These are phyloP conservation scores for Eurystomus glaucurus DNA, from an alignment of 2,797 vertebrate species.

Conservation along the genomic window DNA sequence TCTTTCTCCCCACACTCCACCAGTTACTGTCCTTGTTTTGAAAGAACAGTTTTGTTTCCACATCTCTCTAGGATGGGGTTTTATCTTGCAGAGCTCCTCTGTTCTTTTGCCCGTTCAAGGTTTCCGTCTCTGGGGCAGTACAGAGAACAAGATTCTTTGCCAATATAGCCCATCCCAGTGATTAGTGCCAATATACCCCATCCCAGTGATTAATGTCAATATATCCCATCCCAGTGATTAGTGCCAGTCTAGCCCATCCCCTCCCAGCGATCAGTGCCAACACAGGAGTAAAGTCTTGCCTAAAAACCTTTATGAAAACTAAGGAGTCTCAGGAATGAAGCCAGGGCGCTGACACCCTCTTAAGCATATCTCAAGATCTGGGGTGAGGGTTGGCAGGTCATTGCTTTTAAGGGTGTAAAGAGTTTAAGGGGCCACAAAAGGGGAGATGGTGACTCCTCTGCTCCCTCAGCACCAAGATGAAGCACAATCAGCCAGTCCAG, in stretches of 20 bases:
- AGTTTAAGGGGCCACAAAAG: not conserved
- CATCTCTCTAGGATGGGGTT: not conserved
- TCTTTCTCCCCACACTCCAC: not conserved
- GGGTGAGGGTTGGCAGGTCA: not conserved
- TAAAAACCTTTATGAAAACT: not conserved
- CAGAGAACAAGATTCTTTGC: not conserved
- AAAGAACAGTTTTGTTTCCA: not conserved
- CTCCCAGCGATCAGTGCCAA: accelerated
- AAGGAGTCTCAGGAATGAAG: not conserved
- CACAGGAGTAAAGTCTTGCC: not conserved
- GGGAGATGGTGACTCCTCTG: not conserved
- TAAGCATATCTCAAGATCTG: accelerated
- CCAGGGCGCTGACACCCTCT: not conserved
- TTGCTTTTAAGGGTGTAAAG: not conserved
- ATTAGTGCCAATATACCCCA: too few relatives aligned
- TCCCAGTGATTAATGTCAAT: too few relatives aligned
- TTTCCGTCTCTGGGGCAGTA: not conserved
- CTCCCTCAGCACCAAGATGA: not conserved
- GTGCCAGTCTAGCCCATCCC: not conserved
- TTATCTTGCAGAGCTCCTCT: not conserved
- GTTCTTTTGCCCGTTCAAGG: not conserved
- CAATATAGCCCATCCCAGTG: too few relatives aligned
- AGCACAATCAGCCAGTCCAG: not conserved
- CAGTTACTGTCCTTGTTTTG: not conserved
- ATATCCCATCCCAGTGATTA: too few relatives aligned